Percentiles rank a stretch among this genome's conserved stretches.
These are phyloP conservation scores for Pocillopora verrucosa DNA, from an alignment of 64 coral and sea anemone genomes.

Conservation along the genomic window DNA sequence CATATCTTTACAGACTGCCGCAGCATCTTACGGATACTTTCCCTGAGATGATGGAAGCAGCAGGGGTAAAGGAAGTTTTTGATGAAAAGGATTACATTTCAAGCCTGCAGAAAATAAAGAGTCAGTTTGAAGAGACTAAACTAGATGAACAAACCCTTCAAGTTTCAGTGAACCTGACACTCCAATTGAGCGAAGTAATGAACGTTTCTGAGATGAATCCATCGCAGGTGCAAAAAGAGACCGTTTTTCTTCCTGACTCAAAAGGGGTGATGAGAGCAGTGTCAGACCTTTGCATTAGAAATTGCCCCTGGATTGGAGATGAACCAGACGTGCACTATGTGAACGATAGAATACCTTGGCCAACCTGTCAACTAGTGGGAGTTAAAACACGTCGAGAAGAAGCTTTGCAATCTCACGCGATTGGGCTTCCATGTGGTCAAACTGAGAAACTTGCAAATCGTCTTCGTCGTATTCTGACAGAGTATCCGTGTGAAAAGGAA, in stretches of 20 bases:
- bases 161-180: constrained; percentile 20
- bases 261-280: constrained; percentile 37
- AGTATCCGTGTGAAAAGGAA: constrained; percentile 77
- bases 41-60: constrained; percentile 33
- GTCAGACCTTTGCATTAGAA: constrained; percentile 49
- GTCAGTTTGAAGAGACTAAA: background rate
- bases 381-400: constrained; percentile 72
- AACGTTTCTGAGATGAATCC: background rate
- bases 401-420: constrained; percentile 11
- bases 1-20: constrained; percentile 53
- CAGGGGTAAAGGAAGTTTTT: constrained; percentile 61
- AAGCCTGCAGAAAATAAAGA: constrained; percentile 29
- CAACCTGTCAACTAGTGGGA: background rate
- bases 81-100: constrained; percentile 37
- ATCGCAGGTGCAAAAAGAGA: background rate
- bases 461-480: constrained; percentile 67
- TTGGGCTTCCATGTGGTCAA: constrained; percentile 77
- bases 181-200: constrained; percentile 8
- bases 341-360: constrained; percentile 38
- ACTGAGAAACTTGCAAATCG: constrained; percentile 82
- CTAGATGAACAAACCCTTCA: constrained; percentile 26
- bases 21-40: background rate
- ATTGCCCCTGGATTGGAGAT: constrained; percentile 70
- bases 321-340: constrained; percentile 32
- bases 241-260: constrained; percentile 52